Percentiles rank a stretch among this genome's conserved stretches.
Conservation (phyloP, 2,113 vertebrate genomes). For the Tachuris rubrigastra region DNA sequence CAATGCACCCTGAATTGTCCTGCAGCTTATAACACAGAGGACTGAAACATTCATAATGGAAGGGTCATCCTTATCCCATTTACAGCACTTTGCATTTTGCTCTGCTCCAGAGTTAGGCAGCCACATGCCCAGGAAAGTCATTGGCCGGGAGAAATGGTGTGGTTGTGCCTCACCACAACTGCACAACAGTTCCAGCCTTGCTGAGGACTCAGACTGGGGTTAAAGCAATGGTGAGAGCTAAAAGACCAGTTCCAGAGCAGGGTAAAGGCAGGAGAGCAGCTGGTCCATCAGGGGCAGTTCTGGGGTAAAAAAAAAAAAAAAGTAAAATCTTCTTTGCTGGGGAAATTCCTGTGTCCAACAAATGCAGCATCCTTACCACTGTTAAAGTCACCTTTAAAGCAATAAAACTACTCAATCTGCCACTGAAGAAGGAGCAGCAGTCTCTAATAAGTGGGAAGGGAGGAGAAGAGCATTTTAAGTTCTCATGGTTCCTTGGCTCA, state of each 20-base stretch:
- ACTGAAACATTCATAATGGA: not conserved
- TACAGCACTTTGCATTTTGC: not conserved
- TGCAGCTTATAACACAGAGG: not conserved
- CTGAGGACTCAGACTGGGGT: not conserved
- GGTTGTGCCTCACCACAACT: not conserved
- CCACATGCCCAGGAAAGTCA: not conserved
- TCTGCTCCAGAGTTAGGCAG: not conserved
- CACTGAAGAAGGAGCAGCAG: conserved; percentile 29
- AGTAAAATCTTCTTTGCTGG: not conserved
- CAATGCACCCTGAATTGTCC: not conserved
- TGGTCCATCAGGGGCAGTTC: not conserved
- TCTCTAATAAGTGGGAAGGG: not conserved
- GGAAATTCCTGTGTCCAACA: not conserved
- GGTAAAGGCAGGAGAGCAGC: not conserved
- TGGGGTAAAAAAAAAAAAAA: not conserved
- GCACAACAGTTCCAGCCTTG: not conserved
- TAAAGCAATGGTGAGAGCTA: not conserved
- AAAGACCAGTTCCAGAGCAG: not conserved
- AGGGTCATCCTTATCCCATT: not conserved
- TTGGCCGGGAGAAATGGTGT: rapidly evolving
- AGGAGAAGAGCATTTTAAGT: not conserved
- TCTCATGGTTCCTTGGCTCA: conserved; percentile 34
- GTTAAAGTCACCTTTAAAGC: not conserved
- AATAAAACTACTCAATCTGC: not conserved
- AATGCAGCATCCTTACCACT: not conserved